Conservation (phyloP, 2,113 vertebrate genomes). For the Clarias batrachus region DNA sequence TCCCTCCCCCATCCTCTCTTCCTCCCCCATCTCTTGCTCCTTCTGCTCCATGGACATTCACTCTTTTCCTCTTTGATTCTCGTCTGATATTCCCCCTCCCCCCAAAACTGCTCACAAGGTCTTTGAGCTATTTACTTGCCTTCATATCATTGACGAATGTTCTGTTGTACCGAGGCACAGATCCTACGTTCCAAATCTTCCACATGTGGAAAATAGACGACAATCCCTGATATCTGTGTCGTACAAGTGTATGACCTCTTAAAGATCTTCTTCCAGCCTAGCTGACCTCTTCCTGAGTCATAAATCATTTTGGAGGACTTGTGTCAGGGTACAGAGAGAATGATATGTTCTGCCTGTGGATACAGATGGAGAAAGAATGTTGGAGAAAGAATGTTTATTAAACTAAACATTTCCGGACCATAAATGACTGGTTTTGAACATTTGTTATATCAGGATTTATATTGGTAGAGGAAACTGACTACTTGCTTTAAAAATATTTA, state of each 20-base stretch:
- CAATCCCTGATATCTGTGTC: constrained; percentile 27
- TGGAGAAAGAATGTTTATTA: not conserved
- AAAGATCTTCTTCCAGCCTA: constrained; percentile 31
- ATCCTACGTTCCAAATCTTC: not conserved
- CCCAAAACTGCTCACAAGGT: constrained; percentile 31
- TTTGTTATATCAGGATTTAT: not conserved
- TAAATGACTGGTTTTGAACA: not conserved
- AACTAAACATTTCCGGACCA: constrained; percentile 1
- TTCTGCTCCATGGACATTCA: constrained; percentile 39
- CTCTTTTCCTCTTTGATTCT: constrained; percentile 45
- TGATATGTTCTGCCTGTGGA: constrained; percentile 22
- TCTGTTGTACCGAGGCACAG: constrained; percentile 3
- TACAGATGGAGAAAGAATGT: not conserved
- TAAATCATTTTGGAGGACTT: constrained; percentile 44
- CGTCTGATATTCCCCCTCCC: constrained; percentile 42
- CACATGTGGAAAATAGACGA: not conserved
- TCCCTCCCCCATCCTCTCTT: constrained; percentile 54
- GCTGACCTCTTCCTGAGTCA: constrained; percentile 40
- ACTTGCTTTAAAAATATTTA: constrained; percentile 2
- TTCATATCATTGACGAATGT: not conserved
- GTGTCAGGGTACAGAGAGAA: not conserved
- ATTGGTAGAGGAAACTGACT: not conserved
- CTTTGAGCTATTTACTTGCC: constrained; percentile 13
- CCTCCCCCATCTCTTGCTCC: constrained; percentile 33
- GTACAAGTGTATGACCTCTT: constrained; percentile 31